Evolutionary conservation across 2,888 invertebrate genomes (phyloP), one percentile per base, ranked within the genome.

Genomic region (Agrotis exclamationis): DNA sequence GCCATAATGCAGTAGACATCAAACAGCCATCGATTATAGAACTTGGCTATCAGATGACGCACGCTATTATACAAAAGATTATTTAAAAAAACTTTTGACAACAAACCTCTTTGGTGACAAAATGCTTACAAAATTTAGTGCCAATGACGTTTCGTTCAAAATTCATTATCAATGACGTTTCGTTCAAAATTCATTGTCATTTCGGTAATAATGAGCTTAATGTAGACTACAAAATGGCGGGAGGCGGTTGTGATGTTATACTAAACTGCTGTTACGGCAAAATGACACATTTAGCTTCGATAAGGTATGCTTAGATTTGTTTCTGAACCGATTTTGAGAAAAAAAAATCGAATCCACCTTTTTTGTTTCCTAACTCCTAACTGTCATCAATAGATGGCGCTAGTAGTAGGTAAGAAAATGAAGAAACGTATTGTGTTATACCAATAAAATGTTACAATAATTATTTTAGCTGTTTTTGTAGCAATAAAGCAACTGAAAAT

Each of bases 171-270:
- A n/a, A n/a, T n/a, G n/a, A n/a, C n/a, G n/a, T n/a, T 82, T 84
- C 74, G 84, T 86, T 86, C 79, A 79, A 79, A 87, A 84, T 89
- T 86, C 77, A 84, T 51, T 82, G 84, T 89, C 80, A 86, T 87
- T 82, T 82, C 79, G 83, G 65, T 78, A 77, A 82, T 78, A 82
- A 92, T 87, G 93, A 93, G 93, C 94, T 94, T 94, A 92, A 74
- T 80, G 81, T 91, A 90, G 91, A 87, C 89, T 88, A 89, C 88
- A 79, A 85, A 82, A 85, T 85, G 82, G 87, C 86, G 86, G 86
- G 87, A 88, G 93, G 91, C 89, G 91, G 93, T 94, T 94, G 94
- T 94, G 94, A 94, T 83, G 78, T 77, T 74, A 87, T 89, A 81
- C 82, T 81, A 83, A 80, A 88, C 83, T 88, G 88, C 90, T 89